Percentiles rank a stretch among this genome's conserved stretches.
These are phyloP conservation scores for Jordanella pulchra DNA, from an alignment of 2,797 vertebrate species.

Conservation along the genomic window DNA sequence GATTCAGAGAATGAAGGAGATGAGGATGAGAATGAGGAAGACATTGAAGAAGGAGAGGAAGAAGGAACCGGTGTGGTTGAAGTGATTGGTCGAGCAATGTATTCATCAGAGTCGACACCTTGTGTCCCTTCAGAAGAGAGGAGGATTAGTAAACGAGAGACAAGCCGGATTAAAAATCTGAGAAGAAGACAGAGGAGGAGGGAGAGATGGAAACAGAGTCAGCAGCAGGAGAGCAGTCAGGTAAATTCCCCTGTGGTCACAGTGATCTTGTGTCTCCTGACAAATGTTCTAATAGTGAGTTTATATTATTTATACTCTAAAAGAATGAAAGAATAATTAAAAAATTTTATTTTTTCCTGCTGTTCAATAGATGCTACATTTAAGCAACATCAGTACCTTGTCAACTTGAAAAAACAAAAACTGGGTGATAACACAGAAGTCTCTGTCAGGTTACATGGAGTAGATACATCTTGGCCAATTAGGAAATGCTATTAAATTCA, in stretches of 20 bases:
- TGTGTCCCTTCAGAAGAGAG: slow-evolving; percentile 60
- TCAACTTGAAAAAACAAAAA: background rate
- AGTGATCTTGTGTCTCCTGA: background rate
- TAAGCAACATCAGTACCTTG: background rate
- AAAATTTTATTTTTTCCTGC: background rate
- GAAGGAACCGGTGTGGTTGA: slow-evolving; percentile 47
- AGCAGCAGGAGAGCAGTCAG: slow-evolving; percentile 77
- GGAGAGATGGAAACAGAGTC: slow-evolving; percentile 84
- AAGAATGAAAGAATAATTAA: background rate
- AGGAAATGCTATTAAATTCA: no score
- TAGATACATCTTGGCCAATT: background rate
- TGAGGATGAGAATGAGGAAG: slow-evolving; percentile 47
- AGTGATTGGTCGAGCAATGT: slow-evolving; percentile 47
- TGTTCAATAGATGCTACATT: background rate
- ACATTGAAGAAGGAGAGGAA: slow-evolving; percentile 35
- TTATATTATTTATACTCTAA: background rate
- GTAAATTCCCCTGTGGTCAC: slow-evolving; percentile 49
- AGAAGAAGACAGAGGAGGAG: slow-evolving; percentile 83
- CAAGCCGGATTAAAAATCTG: slow-evolving; percentile 84
- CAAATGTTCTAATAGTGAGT: background rate
- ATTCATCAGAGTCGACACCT: slow-evolving; percentile 38
- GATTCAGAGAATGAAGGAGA: slow-evolving; percentile 49
- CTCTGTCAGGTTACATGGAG: background rate
- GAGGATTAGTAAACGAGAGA: slow-evolving; percentile 83
- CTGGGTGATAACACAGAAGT: background rate